Conservation (phyloP, 1,140 invertebrate genomes). For the Elymnias hypermnestra region DNA sequence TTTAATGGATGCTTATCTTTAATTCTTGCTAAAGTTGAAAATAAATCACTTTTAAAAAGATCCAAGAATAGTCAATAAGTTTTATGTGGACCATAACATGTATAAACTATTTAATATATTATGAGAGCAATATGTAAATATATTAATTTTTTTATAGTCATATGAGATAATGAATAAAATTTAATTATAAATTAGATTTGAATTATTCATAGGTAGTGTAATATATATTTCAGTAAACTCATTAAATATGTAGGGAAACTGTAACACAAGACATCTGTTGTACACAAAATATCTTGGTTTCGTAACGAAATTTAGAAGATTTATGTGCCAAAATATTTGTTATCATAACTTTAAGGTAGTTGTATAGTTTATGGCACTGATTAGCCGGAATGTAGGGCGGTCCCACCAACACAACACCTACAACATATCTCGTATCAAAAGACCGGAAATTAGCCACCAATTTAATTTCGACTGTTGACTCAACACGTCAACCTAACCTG, state of each 20-base stretch:
- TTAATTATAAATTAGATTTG: too few species aligned
- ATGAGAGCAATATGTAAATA: too few species aligned
- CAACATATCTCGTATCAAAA: slow-evolving; percentile 12
- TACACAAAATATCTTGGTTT: slow-evolving; percentile 13
- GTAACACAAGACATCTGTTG: background rate
- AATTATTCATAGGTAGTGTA: too few species aligned
- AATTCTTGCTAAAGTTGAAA: too few species aligned
- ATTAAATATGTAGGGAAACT: background rate
- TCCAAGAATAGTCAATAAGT: too few species aligned
- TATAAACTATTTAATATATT: too few species aligned
- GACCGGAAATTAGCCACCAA: slow-evolving; percentile 17
- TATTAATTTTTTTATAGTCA: too few species aligned
- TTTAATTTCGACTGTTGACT: slow-evolving; percentile 11
- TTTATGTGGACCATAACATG: too few species aligned
- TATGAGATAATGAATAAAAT: too few species aligned
- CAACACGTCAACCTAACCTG: slow-evolving; percentile 8
- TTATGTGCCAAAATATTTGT: slow-evolving; percentile 24
- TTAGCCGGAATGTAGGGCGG: slow-evolving; percentile 25
- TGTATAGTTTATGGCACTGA: slow-evolving; percentile 24
- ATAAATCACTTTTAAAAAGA: too few species aligned
- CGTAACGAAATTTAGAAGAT: slow-evolving; percentile 11
- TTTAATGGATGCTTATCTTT: too few species aligned
- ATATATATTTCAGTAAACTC: too few species aligned
- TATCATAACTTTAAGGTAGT: slow-evolving; percentile 21
- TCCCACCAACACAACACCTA: slow-evolving; percentile 30